Base-by-base conservation (phyloP, 2,113 vertebrate species). In the Percopsis transmontana region DNA sequence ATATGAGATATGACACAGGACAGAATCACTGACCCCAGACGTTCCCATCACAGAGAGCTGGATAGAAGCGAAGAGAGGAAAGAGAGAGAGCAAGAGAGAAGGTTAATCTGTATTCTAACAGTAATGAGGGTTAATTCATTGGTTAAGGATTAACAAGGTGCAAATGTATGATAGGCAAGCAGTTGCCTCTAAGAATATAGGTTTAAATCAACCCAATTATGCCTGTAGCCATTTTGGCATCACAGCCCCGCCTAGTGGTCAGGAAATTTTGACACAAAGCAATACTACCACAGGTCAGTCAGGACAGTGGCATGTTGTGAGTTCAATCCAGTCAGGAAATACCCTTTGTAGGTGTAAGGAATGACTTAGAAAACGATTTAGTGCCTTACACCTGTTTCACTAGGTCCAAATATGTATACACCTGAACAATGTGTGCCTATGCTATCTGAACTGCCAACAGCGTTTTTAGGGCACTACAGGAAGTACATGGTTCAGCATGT, bases 111-210 rank as follows among this genome's bases (percentile, higher is more conserved):
- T 94, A 95, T 95, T 96, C 95, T 92, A 94, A 94, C 92, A 87
- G 92, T 96, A 97, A 96, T 96, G 94, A 95, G 94, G 96, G 96
- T 97, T 98, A 98, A 98, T 97, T 97, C 93, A 91, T 88, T 93
- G 95, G 95, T 95, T 96, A 94, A 93, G 93, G 93, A 96, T 96
- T 97, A 98, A 96, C 91, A 91, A 95, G 94, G 93, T 93, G 95
- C 94, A 95, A 93, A 94, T 94, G 94, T 94, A 95, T 96, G 95
- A 96, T 95, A 92, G 95, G 93, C 93, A 94, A 95, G 94, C 91
- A 93, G 92, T 94, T 95, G 93, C 92, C 94, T 95, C 87, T 94
- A 94, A 89, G 90, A 93, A 93, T 93, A 91, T 90, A 93, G 89
- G 92, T 95, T 96, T 94, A 96, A 94, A 96, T 95, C 94, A 96